Percentiles rank a stretch among this genome's conserved stretches.
These are phyloP conservation scores for Teleogryllus occipitalis DNA, from an alignment of 1,140 invertebrate genomes.

Conservation along the genomic window DNA sequence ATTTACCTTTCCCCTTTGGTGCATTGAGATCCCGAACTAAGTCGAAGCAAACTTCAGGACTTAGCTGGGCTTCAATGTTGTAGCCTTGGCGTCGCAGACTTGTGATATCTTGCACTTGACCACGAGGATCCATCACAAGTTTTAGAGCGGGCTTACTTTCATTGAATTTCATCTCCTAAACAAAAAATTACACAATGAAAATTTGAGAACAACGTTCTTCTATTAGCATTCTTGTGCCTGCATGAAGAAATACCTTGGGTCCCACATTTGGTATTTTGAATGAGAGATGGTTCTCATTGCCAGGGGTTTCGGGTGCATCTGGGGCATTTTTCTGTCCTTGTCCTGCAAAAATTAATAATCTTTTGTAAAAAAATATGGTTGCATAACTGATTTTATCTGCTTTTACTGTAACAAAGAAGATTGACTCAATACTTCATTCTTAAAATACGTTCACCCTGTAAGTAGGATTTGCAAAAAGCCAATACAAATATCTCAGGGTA, in stretches of 20 bases:
- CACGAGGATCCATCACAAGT: slow-evolving; percentile 69
- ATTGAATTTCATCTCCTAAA: slow-evolving; percentile 18
- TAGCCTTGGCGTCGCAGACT: slow-evolving; percentile 48
- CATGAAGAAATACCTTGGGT: slow-evolving; percentile 20
- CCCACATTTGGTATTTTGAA: slow-evolving; percentile 27
- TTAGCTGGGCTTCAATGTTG: slow-evolving; percentile 52
- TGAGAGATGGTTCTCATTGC: slow-evolving; percentile 21
- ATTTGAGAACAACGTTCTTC: neutral
- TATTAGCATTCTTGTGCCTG: too few species aligned
- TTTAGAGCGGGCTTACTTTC: slow-evolving; percentile 41
- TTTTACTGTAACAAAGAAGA: neutral
- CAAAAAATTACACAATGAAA: neutral
- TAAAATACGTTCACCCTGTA: neutral
- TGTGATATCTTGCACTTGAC: slow-evolving; percentile 60
- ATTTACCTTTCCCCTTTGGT: slow-evolving; percentile 62
- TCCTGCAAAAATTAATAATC: neutral
- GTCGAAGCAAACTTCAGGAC: slow-evolving; percentile 56
- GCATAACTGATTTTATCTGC: neutral
- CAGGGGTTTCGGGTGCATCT: slow-evolving; percentile 16
- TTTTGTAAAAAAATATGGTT: too few species aligned
- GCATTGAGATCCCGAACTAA: slow-evolving; percentile 68
- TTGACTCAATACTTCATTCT: too few species aligned
- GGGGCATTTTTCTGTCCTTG: neutral
- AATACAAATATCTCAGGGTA: too few species aligned
- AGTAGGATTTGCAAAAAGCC: neutral